Percentiles rank a stretch among this genome's conserved stretches.
Conservation (phyloP, 2,888 invertebrate genomes). For the Aromia moschata region DNA sequence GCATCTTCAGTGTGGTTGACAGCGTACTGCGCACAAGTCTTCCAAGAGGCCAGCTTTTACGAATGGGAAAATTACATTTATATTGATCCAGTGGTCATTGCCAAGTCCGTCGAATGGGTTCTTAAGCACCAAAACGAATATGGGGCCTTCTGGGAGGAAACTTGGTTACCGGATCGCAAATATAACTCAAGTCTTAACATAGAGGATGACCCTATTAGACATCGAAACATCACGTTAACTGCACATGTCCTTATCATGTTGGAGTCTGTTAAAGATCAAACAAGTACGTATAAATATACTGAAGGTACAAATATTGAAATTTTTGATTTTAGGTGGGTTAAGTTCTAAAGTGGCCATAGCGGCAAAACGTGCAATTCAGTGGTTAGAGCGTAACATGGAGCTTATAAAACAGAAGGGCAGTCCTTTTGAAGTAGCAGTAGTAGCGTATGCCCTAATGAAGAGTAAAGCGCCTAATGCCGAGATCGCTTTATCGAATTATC, state of each 20-base stretch:
- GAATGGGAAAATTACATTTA: conserved; percentile 98
- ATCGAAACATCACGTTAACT: conserved; percentile 88
- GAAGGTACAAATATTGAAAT: not conserved
- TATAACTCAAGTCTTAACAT: conserved; percentile 78
- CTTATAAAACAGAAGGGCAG: conserved; percentile 75
- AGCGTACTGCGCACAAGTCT: conserved; percentile 86
- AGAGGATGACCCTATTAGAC: conserved; percentile 65
- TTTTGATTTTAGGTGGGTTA: conserved; percentile 65
- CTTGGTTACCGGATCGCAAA: conserved; percentile 89
- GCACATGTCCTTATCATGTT: conserved; percentile 93
- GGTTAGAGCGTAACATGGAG: conserved; percentile 85
- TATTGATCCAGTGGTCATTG: conserved; percentile 88
- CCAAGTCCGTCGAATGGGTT: conserved; percentile 86
- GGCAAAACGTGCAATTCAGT: conserved; percentile 77
- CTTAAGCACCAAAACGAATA: conserved; percentile 83
- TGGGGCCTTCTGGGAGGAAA: conserved; percentile 90
- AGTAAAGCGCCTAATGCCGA: conserved; percentile 88
- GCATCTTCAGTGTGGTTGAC: conserved; percentile 92
- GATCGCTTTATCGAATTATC: conserved; percentile 79
- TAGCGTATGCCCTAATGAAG: conserved; percentile 86
- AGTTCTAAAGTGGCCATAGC: conserved; percentile 81
- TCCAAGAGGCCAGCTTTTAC: conserved; percentile 93
- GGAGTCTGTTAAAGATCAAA: conserved; percentile 82
- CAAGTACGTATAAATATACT: conserved; percentile 52
- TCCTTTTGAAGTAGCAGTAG: conserved; percentile 87